Base-by-base conservation (phyloP, 2,797 vertebrate species). In the Lacerta agilis region DNA sequence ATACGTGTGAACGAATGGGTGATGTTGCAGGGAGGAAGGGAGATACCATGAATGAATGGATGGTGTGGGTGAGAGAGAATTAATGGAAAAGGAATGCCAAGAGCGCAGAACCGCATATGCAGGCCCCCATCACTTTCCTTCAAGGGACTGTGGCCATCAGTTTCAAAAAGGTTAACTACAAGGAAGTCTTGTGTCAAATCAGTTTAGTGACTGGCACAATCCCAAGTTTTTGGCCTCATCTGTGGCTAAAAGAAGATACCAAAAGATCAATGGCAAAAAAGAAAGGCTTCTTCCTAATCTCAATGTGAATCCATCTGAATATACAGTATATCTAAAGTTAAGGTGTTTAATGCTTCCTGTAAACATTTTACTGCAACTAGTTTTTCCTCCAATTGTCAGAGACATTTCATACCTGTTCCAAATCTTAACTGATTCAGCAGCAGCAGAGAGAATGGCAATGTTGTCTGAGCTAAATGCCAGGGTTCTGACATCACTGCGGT, bases 381-480 rank as follows among this genome's bases (percentile, higher is more conserved):
- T 23, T 33, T 73, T 55, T 67, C n/a, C 49, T 67, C 58, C n/a
- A n/a, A 5, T 2, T 7, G 33, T 82, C 18, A 69, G 1, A 27
- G 3, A 64, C 18, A 27, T 41, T 82, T 76, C 61, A 0, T 91
- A 99, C 99, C 99, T 98, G 97, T 99, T 99, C 99, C 99, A 99
- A 77, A 99, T 97, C 96, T 99, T 99, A 72, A 98, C 95, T 0
- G 98, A 98, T 89, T 99, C 99, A 1, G 98, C 98, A 0, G 99
- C 98, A 8, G 98, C 99, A 0, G 99, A 99, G 17, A 99, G 98
- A 81, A 99, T 20, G 17, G 98, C 98, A 86, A 99, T 98, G 92
- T 99, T 99, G 95, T 99, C 99, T 0, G 99, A 99, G 96, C 99
- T 99, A 93, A 99, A 99, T 75, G 98, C 97, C 95, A 99, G 87